Base-by-base conservation (phyloP, 1,140 invertebrate genomes). In the Diorhabda elongata region DNA sequence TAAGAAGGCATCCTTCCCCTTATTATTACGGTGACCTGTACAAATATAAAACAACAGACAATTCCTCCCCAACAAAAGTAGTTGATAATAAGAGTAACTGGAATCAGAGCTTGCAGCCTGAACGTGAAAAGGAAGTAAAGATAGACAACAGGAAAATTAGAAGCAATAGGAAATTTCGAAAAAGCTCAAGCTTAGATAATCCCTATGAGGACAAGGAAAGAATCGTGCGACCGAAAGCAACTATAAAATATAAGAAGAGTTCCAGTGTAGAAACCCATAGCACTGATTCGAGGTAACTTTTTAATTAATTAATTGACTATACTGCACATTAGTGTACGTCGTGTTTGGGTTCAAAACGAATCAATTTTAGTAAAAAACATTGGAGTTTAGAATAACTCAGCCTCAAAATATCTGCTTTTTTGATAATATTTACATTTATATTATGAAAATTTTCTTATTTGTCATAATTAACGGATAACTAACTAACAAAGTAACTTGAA, bases 1-100 rank as follows among this genome's bases (percentile, higher is more conserved):
- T 66, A 8, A 87, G 85, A 79, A 85, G 89, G n/a, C 89, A 91
- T 75, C 89, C 90, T 3, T 91, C 90, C 42, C 90, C 90, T 2
- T 92, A 92, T 73, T 91, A 91, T 74, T 92, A 92, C 85, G 89
- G 88, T 0, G 90, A 92, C 78, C 76, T 92, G 9, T 88, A 90
- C 69, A 90, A 89, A 77, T 80, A 82, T 62, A 82, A 83, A 76
- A 71, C 71, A 11, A 68, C 76, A 52, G 74, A 75, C 56, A 73
- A 74, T n/a, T 67, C 78, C 4, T 41, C 59, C 4, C 68, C 67
- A 42, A 47, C 26, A 7, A 71, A 67, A 52, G 7, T 9, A 42
- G 42, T 44, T 57, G 26, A 52, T 61, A 11, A 70, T 47, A 65
- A 70, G 56, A 61, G 66, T 45, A 71, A 68, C 63, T 71, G 65